Conservation (phyloP, 1,140 invertebrate species). For the Lepidotrigona ventralis region DNA sequence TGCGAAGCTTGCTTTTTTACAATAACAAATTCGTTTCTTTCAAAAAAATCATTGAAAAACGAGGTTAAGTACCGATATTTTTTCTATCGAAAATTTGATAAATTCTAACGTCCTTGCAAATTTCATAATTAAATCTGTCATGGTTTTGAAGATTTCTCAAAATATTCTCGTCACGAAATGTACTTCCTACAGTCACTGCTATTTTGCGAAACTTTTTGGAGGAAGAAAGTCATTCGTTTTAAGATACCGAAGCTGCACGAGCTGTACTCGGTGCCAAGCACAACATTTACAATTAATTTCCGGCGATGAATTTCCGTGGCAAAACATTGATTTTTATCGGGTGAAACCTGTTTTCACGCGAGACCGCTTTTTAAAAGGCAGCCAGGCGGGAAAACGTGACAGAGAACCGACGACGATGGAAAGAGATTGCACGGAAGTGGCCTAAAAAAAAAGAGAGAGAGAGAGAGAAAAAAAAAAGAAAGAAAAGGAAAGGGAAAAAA, state of each 20-base stretch:
- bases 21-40: no score
- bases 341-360: neutral
- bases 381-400: conserved; percentile 18
- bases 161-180: no score
- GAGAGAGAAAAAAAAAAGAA: no score
- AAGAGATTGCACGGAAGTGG: conserved; percentile 18
- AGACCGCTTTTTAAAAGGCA: neutral
- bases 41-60: no score
- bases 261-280: neutral
- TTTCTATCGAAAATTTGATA: no score
- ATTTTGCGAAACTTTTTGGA: no score
- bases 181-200: no score
- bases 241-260: neutral
- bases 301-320: neutral
- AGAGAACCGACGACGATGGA: conserved; percentile 9
- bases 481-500: neutral
- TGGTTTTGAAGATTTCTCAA: no score
- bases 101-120: no score
- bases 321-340: neutral
- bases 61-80: no score
- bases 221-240: neutral
- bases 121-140: no score
- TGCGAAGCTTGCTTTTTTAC: no score
- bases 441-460: neutral
- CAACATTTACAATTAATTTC: neutral